Evolutionary conservation across 2,113 vertebrate genomes (phyloP).

Genomic region (Phoenicopterus ruber): DNA sequence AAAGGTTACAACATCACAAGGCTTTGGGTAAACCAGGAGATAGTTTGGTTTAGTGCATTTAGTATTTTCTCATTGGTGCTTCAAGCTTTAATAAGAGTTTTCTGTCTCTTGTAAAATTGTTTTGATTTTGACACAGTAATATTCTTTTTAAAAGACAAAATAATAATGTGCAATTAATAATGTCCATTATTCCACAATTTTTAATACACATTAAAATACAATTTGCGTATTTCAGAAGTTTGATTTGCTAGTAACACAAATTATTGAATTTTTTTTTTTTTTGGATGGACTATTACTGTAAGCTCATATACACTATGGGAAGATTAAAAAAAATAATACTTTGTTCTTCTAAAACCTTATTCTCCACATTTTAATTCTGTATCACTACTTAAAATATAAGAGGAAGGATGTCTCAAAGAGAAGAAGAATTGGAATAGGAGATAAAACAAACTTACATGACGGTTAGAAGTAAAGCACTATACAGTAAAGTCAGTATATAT

Average conservation of each 20-base stretch:
- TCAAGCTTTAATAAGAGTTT: not conserved
- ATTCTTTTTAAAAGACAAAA: not conserved
- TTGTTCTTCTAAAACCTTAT: not conserved
- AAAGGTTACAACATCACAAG: not conserved
- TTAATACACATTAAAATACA: not conserved
- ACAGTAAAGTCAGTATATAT: not conserved
- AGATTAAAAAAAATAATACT: not conserved
- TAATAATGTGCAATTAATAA: not conserved
- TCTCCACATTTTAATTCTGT: not conserved
- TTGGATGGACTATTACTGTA: not conserved
- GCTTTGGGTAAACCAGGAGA: not conserved
- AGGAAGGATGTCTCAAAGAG: not conserved
- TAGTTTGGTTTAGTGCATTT: not conserved
- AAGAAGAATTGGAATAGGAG: not conserved
- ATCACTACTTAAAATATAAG: not conserved
- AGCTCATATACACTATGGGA: not conserved
- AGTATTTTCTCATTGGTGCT: not conserved
- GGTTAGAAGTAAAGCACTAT: not conserved
- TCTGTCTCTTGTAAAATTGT: not conserved
- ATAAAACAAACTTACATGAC: not conserved
- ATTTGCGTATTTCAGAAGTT: not conserved
- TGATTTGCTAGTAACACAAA: not conserved
- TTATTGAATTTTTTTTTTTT: not conserved
- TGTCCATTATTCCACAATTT: not conserved
- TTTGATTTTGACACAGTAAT: not conserved